Evolutionary conservation across 2,113 vertebrate species (phyloP).

Genomic region (Pelmatolapia mariae): DNA sequence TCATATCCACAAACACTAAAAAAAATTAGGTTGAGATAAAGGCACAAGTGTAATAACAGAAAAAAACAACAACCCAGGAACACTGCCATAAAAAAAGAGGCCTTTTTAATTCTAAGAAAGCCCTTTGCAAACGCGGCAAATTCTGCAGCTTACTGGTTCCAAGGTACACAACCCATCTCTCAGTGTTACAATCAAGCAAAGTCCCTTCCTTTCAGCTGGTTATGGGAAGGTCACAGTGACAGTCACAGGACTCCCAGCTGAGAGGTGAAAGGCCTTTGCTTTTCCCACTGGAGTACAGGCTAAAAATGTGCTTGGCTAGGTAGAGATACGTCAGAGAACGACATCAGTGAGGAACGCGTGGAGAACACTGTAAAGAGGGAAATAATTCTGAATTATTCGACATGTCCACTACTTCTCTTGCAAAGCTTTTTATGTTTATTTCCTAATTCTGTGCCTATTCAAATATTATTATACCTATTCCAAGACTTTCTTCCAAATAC

Average conservation of each 20-base stretch:
- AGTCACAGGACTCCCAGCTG: constrained; percentile 21
- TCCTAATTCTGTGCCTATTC: not conserved
- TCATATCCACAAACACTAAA: not conserved
- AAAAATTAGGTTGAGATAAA: not conserved
- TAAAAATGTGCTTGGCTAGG: not conserved
- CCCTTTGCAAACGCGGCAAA: constrained; percentile 46
- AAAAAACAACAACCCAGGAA: constrained; percentile 10
- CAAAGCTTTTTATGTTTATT: not conserved
- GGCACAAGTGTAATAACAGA: not conserved
- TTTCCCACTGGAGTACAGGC: not conserved
- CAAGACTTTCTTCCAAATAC: not conserved
- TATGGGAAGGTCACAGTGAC: constrained; percentile 43
- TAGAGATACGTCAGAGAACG: not conserved
- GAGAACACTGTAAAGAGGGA: not conserved
- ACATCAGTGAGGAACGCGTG: not conserved
- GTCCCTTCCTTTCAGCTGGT: constrained; percentile 42
- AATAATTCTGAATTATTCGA: not conserved
- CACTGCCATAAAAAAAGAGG: not conserved
- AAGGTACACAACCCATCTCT: constrained; percentile 53
- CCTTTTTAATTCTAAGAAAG: constrained; percentile 22
- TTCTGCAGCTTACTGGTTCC: constrained; percentile 39
- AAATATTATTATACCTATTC: not conserved
- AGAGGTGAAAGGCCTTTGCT: not conserved
- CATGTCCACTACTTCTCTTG: not conserved
- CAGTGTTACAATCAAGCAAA: constrained; percentile 45